A percentile compares a stretch with the other conserved stretches of the same genome.
Conservation (phyloP, 2,888 invertebrate species). For the Drosophila pegasa region DNA sequence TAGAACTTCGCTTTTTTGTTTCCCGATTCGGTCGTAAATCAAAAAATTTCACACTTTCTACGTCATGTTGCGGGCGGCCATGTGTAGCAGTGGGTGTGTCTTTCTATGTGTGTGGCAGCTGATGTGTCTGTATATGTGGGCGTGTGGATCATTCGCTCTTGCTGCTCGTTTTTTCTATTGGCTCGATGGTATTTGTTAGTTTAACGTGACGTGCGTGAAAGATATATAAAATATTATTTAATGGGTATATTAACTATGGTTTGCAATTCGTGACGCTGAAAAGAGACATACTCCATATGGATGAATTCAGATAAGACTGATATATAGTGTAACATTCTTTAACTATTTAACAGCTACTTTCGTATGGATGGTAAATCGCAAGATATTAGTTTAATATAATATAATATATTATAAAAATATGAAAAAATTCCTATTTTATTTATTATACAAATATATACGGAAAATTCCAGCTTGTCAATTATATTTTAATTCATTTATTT, state of each 20-base stretch:
- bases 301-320: neutral
- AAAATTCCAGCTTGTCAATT: no score
- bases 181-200: slow-evolving; percentile 45
- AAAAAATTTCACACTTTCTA: slow-evolving; percentile 69
- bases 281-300: neutral
- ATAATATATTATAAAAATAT: no score
- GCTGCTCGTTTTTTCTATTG: slow-evolving; percentile 37
- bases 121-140: slow-evolving; percentile 7
- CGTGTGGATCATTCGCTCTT: slow-evolving; percentile 39
- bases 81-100: slow-evolving; percentile 45
- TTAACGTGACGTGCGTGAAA: slow-evolving; percentile 62
- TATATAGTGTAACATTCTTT: no score
- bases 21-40: slow-evolving; percentile 68
- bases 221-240: neutral
- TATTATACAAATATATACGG: no score
- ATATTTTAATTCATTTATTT: no score
- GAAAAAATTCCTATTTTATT: no score
- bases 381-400: no score
- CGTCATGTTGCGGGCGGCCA: slow-evolving; percentile 65
- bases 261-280: neutral
- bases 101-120: slow-evolving; percentile 13
- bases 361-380: no score
- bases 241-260: neutral
- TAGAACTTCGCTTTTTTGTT: slow-evolving; percentile 27
- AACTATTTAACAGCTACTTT: no score